phyloP scores from a whole-genome alignment of 2,797 vertebrate genomes.

The Pteropus rufus region DNA sequence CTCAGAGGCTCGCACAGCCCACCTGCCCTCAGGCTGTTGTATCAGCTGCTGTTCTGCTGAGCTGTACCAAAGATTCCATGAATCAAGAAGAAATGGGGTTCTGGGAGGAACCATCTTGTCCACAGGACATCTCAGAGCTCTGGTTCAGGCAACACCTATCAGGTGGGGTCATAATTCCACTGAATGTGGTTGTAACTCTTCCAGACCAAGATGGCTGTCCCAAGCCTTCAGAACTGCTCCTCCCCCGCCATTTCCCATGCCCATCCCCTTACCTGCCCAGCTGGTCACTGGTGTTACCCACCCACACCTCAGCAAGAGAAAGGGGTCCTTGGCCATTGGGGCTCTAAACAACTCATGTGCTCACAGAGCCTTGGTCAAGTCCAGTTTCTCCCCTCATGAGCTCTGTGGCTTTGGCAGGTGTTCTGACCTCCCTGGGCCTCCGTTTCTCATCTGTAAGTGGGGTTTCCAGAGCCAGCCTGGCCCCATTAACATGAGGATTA shows the following conservation, averaged over 20 bases:
- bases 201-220: not conserved
- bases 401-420: not conserved
- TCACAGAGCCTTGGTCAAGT: not conserved
- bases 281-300: not conserved
- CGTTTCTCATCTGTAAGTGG: not conserved
- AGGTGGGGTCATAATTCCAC: too few relatives aligned
- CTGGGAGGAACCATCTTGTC: not conserved
- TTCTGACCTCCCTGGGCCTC: not conserved
- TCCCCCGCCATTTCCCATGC: not conserved
- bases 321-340: not conserved
- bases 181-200: fast-evolving
- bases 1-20: not conserved
- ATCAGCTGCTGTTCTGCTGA: not conserved
- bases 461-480: not conserved
- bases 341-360: fast-evolving
- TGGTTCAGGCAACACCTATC: too few relatives aligned
- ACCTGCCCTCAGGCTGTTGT: too few relatives aligned
- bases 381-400: not conserved
- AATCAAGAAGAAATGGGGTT: not conserved
- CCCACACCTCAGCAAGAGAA: not conserved
- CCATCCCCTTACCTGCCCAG: not conserved
- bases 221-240: not conserved
- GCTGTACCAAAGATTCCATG: not conserved
- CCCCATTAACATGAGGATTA: not conserved
- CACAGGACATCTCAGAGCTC: too few relatives aligned